Evolutionary conservation across 2,113 vertebrate genomes (phyloP).

Genomic region (Asarcornis scutulata): DNA sequence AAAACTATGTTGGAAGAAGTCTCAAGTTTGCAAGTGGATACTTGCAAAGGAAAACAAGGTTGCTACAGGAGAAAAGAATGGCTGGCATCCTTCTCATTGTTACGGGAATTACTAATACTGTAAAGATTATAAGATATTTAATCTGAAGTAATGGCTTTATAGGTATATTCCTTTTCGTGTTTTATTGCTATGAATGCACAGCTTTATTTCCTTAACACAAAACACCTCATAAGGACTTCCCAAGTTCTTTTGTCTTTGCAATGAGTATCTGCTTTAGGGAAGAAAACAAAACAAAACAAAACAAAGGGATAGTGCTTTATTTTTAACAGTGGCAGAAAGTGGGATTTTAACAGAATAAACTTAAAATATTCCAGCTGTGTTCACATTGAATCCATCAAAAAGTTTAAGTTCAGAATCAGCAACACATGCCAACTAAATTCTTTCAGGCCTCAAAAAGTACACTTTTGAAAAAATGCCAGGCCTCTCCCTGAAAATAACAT

Average conservation of each 20-base stretch:
- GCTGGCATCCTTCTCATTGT: neutral
- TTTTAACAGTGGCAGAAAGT: slow-evolving; percentile 71
- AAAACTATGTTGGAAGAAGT: neutral
- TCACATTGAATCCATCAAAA: slow-evolving; percentile 62
- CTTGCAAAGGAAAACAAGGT: neutral
- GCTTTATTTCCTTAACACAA: neutral
- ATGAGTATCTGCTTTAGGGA: slow-evolving; percentile 29
- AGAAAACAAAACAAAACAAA: neutral
- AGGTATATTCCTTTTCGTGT: neutral
- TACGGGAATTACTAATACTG: neutral
- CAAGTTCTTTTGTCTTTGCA: slow-evolving; percentile 46
- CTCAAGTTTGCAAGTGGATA: neutral
- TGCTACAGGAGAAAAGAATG: neutral
- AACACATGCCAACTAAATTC: slow-evolving; percentile 68
- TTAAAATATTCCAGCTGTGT: slow-evolving; percentile 73
- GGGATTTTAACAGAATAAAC: slow-evolving; percentile 68
- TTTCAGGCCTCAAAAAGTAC: slow-evolving; percentile 53
- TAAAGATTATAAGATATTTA: neutral
- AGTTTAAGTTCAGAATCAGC: slow-evolving; percentile 58
- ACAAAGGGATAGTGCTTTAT: slow-evolving; percentile 35
- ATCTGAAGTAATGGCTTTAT: neutral
- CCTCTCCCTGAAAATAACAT: slow-evolving; percentile 72
- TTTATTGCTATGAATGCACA: neutral
- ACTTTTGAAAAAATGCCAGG: slow-evolving; percentile 75
- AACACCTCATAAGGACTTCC: neutral